Evolutionary conservation across 2,797 vertebrate genomes (phyloP), one percentile per base, ranked within the genome.

Genomic region (Enteromius viviparus): DNA sequence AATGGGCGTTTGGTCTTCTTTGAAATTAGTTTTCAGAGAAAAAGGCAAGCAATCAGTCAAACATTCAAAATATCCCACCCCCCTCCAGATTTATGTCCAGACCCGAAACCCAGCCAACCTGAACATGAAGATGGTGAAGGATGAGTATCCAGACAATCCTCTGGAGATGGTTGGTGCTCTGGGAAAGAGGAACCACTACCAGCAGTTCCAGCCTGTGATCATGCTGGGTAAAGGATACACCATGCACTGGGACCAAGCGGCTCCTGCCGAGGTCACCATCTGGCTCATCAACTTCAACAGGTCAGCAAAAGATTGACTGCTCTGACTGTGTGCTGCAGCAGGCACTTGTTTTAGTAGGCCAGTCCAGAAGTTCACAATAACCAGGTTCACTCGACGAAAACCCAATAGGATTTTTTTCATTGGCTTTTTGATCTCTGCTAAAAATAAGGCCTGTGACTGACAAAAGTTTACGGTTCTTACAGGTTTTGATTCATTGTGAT

Each of bases 231-330:
- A 97, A 90, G 94, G 97, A 86, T 99, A 99, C 89, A 98, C 98
- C 3, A 92, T 99, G 88, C 97, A 99, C 90, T 99, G 98, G 98
- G 96, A 98, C 90, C 95, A 94, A 89, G 90, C 93, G 0, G 96
- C 98, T 1, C 98, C 98, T 0, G 92, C 96, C 6, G 98, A 99
- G 89, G 93, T 99, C 82, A 95, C 93, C 87, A 92, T 99, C 89
- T 98, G 97, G 97, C 95, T 98, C 90, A 98, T 99, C 92, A 99
- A 99, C 94, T 99, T 99, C 92, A 97, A 97, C 93, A 98, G 94
- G 98, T 99, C 88, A 92, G 95, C 26, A 34, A 42, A 6, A 0
- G 58, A 68, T 47, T 0, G 45, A 19, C 10, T 65, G 9, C 29
- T 19, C 42, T 15, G 3, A 37, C 17, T 81, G 0, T 34, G 55